These are phyloP conservation scores for Mamestra configurata DNA, from an alignment of 1,140 invertebrate species.

Conservation along the genomic window DNA sequence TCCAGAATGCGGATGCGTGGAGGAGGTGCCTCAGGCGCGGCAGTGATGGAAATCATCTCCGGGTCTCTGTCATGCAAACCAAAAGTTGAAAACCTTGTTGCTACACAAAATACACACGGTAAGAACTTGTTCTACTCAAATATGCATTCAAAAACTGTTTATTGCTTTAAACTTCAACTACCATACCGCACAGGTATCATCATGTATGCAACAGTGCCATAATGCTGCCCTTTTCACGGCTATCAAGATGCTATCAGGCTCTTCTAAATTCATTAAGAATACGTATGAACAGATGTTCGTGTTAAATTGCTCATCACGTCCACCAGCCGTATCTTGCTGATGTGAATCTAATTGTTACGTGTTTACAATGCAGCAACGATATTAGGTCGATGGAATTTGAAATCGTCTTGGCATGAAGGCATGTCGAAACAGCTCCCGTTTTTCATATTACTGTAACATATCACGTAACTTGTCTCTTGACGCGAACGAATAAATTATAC, in stretches of 20 bases:
- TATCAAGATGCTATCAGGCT: conserved; percentile 61
- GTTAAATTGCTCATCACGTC: conserved; percentile 67
- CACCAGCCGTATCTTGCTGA: conserved; percentile 56
- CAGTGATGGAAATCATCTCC: conserved; percentile 98
- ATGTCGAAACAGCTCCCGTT: conserved; percentile 58
- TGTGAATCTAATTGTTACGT: conserved; percentile 72
- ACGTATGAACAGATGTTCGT: conserved; percentile 62
- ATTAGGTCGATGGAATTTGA: conserved; percentile 71
- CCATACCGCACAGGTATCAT: background rate
- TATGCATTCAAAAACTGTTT: conserved; percentile 2
- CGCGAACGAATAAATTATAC: conserved; percentile 57
- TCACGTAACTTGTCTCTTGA: conserved; percentile 58
- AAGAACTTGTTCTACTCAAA: background rate
- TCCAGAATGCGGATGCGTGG: conserved; percentile 97
- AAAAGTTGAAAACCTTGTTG: background rate
- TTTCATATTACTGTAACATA: conserved; percentile 56
- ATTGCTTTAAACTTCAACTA: background rate
- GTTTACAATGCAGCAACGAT: conserved; percentile 70
- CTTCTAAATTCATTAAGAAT: conserved; percentile 63
- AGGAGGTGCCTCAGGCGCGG: conserved; percentile 97
- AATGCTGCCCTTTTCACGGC: conserved; percentile 50
- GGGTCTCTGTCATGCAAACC: conserved; percentile 91
- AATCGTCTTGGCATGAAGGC: conserved; percentile 57
- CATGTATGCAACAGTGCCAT: background rate
- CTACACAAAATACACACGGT: background rate